Evolutionary conservation across 1,140 invertebrate genomes (phyloP).

Genomic region (Metaphire vulgaris): DNA sequence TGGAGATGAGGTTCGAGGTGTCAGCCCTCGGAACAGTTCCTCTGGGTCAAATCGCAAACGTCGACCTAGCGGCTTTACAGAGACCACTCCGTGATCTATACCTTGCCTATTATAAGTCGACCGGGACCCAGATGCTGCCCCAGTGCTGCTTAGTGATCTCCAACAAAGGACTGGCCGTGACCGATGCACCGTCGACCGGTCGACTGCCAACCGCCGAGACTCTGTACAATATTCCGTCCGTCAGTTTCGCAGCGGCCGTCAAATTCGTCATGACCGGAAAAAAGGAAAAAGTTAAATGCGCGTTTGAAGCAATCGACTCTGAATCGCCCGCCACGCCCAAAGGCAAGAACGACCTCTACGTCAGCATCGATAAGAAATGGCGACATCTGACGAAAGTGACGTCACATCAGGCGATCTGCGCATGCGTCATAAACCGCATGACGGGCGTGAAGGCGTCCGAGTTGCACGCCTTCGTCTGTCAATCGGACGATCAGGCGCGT

Average conservation of each 20-base stretch:
- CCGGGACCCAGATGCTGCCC: neutral
- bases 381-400: neutral
- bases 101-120: neutral
- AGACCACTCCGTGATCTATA: neutral
- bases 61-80: neutral
- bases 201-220: neutral
- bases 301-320: neutral
- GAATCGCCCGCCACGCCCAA: neutral
- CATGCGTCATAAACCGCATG: neutral
- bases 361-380: neutral
- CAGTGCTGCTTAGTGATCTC: neutral
- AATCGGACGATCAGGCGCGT: neutral
- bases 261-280: neutral
- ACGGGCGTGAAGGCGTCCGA: neutral
- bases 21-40: neutral
- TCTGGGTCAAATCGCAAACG: neutral
- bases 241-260: neutral
- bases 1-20: neutral
- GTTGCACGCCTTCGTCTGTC: neutral
- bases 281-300: neutral
- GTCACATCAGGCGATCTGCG: neutral
- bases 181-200: neutral
- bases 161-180: neutral
- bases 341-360: neutral
- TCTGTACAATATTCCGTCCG: neutral